These are phyloP conservation scores for Atethmia centrago DNA, from an alignment of 2,888 invertebrate genomes.

Conservation along the genomic window DNA sequence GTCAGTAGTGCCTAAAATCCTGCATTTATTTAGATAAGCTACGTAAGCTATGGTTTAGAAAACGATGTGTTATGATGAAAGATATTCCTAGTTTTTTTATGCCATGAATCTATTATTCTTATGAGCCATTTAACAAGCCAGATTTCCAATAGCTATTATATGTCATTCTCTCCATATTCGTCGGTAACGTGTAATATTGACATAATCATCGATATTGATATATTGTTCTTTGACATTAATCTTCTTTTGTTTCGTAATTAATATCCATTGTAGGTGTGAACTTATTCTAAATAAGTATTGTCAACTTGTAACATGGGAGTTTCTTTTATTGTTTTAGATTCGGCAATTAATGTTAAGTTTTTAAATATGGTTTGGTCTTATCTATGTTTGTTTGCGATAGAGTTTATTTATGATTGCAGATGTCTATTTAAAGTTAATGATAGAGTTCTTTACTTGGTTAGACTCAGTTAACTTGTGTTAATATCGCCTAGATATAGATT, in stretches of 20 bases:
- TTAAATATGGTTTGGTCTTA: slow-evolving; percentile 13
- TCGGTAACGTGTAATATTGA: slow-evolving; percentile 6
- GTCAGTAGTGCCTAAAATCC: no score
- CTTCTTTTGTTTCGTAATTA: slow-evolving; percentile 34
- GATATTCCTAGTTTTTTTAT: no score
- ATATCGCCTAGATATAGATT: no score
- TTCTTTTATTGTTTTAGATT: slow-evolving; percentile 52
- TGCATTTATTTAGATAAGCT: no score
- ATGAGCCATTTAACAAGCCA: not conserved
- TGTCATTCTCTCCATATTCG: slow-evolving; percentile 24
- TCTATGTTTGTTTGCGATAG: slow-evolving; percentile 9
- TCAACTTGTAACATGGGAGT: not conserved
- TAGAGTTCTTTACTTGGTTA: not conserved
- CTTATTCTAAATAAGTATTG: slow-evolving; percentile 16
- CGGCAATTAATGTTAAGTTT: slow-evolving; percentile 15
- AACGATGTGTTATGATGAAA: no score
- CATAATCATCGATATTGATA: slow-evolving; percentile 27
- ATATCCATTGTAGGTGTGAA: slow-evolving; percentile 53
- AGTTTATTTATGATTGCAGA: slow-evolving; percentile 23
- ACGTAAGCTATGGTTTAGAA: no score
- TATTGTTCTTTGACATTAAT: slow-evolving; percentile 48
- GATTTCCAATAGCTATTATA: slow-evolving; percentile 11
- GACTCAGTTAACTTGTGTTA: not conserved
- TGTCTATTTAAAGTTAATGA: slow-evolving; percentile 33
- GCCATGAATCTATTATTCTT: not conserved